A percentile compares a stretch with the other conserved stretches of the same genome.
phyloP scores from a whole-genome alignment of 2,888 invertebrate species.

The Epistrophe grossulariae region DNA sequence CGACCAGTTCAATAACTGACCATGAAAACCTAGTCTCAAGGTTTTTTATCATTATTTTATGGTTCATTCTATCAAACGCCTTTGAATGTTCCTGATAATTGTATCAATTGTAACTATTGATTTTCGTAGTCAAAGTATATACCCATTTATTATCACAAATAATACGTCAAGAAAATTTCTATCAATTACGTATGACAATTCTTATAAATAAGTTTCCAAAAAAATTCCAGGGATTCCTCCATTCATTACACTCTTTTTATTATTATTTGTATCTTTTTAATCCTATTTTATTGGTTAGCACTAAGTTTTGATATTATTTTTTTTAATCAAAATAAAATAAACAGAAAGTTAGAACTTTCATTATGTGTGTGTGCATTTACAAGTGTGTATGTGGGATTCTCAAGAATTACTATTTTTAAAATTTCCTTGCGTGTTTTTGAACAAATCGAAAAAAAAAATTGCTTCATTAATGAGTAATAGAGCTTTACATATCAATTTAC shows the following conservation, averaged over 20 bases:
- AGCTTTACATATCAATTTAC: not conserved
- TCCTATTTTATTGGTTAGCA: not conserved
- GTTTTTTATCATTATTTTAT: too few relatives aligned
- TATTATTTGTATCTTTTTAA: not conserved
- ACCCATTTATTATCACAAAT: too few relatives aligned
- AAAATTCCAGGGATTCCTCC: too few relatives aligned
- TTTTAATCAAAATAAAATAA: not conserved
- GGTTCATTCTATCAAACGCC: too few relatives aligned
- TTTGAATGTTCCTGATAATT: too few relatives aligned
- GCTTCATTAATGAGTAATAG: constrained; percentile 25
- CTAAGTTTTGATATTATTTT: not conserved
- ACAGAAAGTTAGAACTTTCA: not conserved
- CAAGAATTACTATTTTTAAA: constrained; percentile 13
- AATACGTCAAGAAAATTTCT: too few relatives aligned
- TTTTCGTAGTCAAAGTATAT: too few relatives aligned
- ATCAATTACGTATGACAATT: too few relatives aligned
- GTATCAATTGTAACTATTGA: too few relatives aligned
- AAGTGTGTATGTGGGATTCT: not conserved
- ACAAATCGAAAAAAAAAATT: constrained; percentile 30
- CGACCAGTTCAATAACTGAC: too few relatives aligned
- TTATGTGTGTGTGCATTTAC: not conserved
- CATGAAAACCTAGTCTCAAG: too few relatives aligned
- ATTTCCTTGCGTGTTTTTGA: constrained; percentile 1
- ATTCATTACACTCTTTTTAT: not conserved
- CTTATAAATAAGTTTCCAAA: too few relatives aligned